These are phyloP conservation scores for Coptotermes formosanus DNA, from an alignment of 1,140 invertebrate genomes.

Conservation along the genomic window DNA sequence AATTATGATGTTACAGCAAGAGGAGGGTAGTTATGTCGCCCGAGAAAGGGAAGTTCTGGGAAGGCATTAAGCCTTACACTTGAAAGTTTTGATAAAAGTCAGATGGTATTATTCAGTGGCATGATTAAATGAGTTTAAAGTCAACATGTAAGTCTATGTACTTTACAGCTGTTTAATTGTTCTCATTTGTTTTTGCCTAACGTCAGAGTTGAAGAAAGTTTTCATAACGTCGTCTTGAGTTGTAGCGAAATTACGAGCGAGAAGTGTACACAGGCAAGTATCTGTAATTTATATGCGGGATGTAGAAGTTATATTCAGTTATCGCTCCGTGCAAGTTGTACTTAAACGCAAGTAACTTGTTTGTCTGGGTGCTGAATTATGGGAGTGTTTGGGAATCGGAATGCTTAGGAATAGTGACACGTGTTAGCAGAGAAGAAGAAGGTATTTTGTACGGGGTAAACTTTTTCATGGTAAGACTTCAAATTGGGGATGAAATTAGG, in stretches of 20 bases:
- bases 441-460: no score
- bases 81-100: not conserved
- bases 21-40: not conserved
- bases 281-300: not conserved
- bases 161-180: constrained; percentile 12
- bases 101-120: not conserved
- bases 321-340: no score
- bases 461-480: no score
- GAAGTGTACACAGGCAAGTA: not conserved
- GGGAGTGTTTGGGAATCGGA: no score
- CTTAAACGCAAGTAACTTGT: no score
- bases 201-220: not conserved
- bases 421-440: no score
- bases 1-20: not conserved
- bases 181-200: not conserved
- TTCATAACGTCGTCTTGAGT: not conserved
- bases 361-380: no score
- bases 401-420: no score
- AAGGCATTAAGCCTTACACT: not conserved
- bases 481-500: no score
- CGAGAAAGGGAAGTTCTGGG: not conserved
- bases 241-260: not conserved
- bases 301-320: not conserved
- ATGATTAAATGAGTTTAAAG: not conserved
- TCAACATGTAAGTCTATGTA: not conserved